Evolutionary conservation across 2,113 vertebrate species (phyloP).

Genomic region (Murina feae): DNA sequence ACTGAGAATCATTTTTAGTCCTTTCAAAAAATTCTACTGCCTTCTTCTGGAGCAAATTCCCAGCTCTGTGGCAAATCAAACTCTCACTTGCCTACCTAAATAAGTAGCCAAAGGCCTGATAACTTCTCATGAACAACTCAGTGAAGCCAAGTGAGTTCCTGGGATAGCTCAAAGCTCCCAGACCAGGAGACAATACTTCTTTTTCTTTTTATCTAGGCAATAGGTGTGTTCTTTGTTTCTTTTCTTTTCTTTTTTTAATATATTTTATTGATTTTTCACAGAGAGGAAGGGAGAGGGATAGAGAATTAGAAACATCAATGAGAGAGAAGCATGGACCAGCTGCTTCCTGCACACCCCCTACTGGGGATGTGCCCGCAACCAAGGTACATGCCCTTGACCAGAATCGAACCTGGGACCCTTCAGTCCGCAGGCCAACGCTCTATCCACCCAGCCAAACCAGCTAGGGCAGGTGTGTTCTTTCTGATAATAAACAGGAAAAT

Average conservation of each 20-base stretch:
- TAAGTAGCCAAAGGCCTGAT: not conserved
- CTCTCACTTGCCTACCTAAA: not conserved
- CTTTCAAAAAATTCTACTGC: slow-evolving; percentile 4
- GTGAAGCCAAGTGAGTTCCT: not conserved
- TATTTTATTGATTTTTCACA: no score
- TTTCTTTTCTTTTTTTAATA: no score
- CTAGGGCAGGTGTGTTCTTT: not conserved
- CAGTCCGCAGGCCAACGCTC: no score
- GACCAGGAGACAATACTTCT: not conserved
- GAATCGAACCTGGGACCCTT: no score
- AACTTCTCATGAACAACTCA: slow-evolving; percentile 6
- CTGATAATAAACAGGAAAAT: not conserved
- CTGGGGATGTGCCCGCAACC: no score
- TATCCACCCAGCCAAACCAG: no score
- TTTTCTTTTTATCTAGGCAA: not conserved
- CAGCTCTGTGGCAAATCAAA: slow-evolving; percentile 1
- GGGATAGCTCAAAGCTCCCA: not conserved
- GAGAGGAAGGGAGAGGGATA: no score
- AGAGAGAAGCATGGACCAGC: no score
- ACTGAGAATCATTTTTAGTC: not conserved
- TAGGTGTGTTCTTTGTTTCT: no score
- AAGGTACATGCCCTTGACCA: no score
- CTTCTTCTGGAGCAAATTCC: not conserved
- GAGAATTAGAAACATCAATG: no score
- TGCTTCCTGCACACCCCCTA: no score